Percentiles rank a stretch among this genome's conserved stretches.
phyloP scores from a whole-genome alignment of 2,888 invertebrate genomes.

The Aphodius granarius region DNA sequence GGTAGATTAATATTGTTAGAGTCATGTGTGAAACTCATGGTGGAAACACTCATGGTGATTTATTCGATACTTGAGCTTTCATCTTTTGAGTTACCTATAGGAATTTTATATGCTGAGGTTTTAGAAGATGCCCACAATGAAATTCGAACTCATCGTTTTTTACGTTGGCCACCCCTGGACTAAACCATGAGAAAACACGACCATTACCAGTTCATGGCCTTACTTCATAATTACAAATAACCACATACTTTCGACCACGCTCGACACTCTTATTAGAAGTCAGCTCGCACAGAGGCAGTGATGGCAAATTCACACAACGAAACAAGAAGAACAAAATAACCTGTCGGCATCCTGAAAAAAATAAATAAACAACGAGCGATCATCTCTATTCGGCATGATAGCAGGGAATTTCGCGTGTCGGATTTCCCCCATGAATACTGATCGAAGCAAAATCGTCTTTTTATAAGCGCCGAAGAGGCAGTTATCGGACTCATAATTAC shows the following conservation, averaged over 20 bases:
- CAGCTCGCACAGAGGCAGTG: neutral
- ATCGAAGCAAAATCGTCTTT: neutral
- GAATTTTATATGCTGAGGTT: too few relatives aligned
- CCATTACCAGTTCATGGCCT: neutral
- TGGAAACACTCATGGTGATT: too few relatives aligned
- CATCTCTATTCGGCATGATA: neutral
- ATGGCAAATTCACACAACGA: constrained; percentile 10
- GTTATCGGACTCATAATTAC: constrained; percentile 15
- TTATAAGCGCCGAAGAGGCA: neutral
- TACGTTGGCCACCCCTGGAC: neutral
- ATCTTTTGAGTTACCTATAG: too few relatives aligned
- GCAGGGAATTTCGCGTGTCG: neutral
- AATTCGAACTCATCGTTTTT: neutral
- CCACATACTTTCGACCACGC: too few relatives aligned
- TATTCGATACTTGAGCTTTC: too few relatives aligned
- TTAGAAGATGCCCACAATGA: too few relatives aligned
- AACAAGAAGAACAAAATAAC: constrained; percentile 13
- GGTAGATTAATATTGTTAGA: too few relatives aligned
- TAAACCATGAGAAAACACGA: neutral
- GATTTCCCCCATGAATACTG: neutral
- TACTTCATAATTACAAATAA: neutral
- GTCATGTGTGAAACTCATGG: too few relatives aligned
- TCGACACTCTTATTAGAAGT: neutral
- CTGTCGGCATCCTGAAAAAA: neutral
- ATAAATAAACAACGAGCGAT: neutral